These are phyloP conservation scores for Harpagifer antarcticus DNA, from an alignment of 2,797 vertebrate genomes.

Conservation along the genomic window DNA sequence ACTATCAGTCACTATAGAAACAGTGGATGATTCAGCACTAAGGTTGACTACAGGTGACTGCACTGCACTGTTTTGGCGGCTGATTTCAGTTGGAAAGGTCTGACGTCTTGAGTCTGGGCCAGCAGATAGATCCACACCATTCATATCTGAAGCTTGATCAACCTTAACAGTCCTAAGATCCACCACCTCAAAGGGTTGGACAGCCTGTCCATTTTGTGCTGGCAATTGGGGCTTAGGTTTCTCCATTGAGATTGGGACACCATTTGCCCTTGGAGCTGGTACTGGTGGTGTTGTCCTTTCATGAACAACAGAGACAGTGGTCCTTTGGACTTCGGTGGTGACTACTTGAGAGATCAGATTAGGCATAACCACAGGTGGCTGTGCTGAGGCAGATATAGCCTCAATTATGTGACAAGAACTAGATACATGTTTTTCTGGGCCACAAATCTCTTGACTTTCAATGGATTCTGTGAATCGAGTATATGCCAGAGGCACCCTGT, in stretches of 20 bases:
- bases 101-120: slow-evolving; percentile 86
- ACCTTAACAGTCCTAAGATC: slow-evolving; percentile 94
- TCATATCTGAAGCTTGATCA: slow-evolving; percentile 85
- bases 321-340: slow-evolving; percentile 88
- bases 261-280: slow-evolving; percentile 82
- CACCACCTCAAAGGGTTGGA: slow-evolving; percentile 90
- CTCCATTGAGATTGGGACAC: slow-evolving; percentile 82
- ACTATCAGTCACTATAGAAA: slow-evolving; percentile 87
- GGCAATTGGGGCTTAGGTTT: slow-evolving; percentile 79
- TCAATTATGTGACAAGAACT: slow-evolving; percentile 88
- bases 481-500: slow-evolving; percentile 87
- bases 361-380: slow-evolving; percentile 80
- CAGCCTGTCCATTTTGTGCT: slow-evolving; percentile 85
- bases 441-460: slow-evolving; percentile 88
- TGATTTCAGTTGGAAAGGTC: slow-evolving; percentile 78
- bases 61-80: slow-evolving; percentile 90
- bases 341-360: slow-evolving; percentile 87
- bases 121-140: slow-evolving; percentile 92
- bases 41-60: slow-evolving; percentile 95
- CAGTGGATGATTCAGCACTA: slow-evolving; percentile 87
- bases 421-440: slow-evolving; percentile 86
- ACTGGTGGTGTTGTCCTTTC: slow-evolving; percentile 81
- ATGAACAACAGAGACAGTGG: slow-evolving; percentile 87
- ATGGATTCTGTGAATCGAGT: slow-evolving; percentile 87
- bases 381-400: slow-evolving; percentile 84